These are phyloP conservation scores for Oscheius sp. DNA, from an alignment of 2,888 invertebrate genomes.

Conservation along the genomic window DNA sequence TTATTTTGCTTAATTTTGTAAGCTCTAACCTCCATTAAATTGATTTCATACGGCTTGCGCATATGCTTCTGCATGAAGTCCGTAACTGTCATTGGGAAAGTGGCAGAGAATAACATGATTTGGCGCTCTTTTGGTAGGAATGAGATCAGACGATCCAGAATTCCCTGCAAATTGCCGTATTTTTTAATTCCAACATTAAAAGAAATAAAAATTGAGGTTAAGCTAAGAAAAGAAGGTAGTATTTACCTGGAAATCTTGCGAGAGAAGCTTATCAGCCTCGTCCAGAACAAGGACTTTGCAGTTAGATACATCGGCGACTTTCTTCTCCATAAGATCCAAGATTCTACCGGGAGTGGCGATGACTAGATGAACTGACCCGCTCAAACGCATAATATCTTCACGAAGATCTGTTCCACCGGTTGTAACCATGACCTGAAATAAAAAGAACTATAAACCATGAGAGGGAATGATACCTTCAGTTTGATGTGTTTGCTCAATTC, in stretches of 20 bases:
- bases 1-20: neutral
- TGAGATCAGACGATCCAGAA: slow-evolving; percentile 95
- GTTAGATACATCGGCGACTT: slow-evolving; percentile 89
- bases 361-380: slow-evolving; percentile 93
- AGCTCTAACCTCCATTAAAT: slow-evolving; percentile 86
- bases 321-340: slow-evolving; percentile 98
- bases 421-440: slow-evolving; percentile 87
- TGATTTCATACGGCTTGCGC: slow-evolving; percentile 94
- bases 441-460: slow-evolving; percentile 5
- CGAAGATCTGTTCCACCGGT: slow-evolving; percentile 92
- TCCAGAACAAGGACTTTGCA: slow-evolving; percentile 96
- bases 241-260: slow-evolving; percentile 88
- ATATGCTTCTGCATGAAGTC: slow-evolving; percentile 98
- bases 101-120: slow-evolving; percentile 97
- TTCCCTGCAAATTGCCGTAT: slow-evolving; percentile 77
- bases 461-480: slow-evolving; percentile 76
- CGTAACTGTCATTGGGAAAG: slow-evolving; percentile 97
- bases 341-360: slow-evolving; percentile 99
- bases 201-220: neutral
- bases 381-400: slow-evolving; percentile 99
- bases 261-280: slow-evolving; percentile 97
- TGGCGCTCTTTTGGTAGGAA: slow-evolving; percentile 92
- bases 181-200: neutral
- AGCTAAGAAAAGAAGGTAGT: too few relatives aligned
- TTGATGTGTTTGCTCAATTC: slow-evolving; percentile 96